Evolutionary conservation across 2,797 vertebrate genomes (phyloP).

Genomic region (Enteromius radiatus): DNA sequence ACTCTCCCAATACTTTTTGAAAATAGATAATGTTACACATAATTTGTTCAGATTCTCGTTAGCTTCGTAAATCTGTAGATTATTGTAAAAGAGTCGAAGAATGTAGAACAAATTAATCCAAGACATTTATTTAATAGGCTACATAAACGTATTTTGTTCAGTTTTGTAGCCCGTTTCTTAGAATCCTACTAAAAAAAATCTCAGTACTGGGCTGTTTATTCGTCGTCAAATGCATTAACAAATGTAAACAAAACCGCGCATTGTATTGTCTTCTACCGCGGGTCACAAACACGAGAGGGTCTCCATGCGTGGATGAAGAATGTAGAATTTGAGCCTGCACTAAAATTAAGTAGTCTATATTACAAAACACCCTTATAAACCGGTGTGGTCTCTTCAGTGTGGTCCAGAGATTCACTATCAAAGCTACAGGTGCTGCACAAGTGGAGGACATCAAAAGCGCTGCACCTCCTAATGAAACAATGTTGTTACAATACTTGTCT

Average conservation of each 20-base stretch:
- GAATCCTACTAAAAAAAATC: no score
- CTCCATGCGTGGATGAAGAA: slow-evolving; percentile 15
- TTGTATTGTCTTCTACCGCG: not conserved
- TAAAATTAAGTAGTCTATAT: not conserved
- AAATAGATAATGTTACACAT: not conserved
- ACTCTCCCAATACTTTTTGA: not conserved
- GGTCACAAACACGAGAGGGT: not conserved
- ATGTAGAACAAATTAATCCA: not conserved
- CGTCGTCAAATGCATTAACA: not conserved
- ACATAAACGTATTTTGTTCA: not conserved
- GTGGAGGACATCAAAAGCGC: slow-evolving; percentile 87
- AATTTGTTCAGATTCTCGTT: not conserved
- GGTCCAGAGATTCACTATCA: slow-evolving; percentile 81
- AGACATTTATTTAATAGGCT: not conserved
- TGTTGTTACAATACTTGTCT: slow-evolving; percentile 78
- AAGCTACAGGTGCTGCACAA: slow-evolving; percentile 86
- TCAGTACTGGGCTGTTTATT: not conserved
- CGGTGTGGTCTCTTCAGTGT: slow-evolving; percentile 30
- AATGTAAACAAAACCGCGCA: not conserved
- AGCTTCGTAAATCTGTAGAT: not conserved
- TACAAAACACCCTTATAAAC: slow-evolving; percentile 12
- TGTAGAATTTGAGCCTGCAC: not conserved
- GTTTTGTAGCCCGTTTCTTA: not conserved
- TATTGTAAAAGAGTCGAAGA: not conserved
- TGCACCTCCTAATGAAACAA: slow-evolving; percentile 79